Evolutionary conservation across 2,888 invertebrate species (phyloP).

Genomic region (Papilio demoleus): DNA sequence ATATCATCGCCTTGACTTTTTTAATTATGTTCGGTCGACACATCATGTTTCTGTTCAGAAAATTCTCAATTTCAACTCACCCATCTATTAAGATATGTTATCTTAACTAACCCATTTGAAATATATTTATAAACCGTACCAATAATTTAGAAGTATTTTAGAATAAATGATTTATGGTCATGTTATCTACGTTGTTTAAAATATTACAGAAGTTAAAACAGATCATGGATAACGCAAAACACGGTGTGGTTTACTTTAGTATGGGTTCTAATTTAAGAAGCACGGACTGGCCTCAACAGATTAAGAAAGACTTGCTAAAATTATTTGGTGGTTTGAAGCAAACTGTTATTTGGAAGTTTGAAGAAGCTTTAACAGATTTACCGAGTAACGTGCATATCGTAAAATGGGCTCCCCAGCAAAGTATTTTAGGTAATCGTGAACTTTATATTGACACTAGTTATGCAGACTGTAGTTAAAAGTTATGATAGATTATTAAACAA

Average conservation of each 20-base stretch:
- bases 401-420: slow-evolving; percentile 59
- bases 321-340: slow-evolving; percentile 67
- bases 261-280: slow-evolving; percentile 68
- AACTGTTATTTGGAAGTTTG: slow-evolving; percentile 66
- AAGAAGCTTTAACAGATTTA: slow-evolving; percentile 48
- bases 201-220: slow-evolving; percentile 57
- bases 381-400: slow-evolving; percentile 55
- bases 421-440: slow-evolving; percentile 52
- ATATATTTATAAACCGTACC: too few species aligned
- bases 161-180: too few species aligned
- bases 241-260: slow-evolving; percentile 74
- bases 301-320: slow-evolving; percentile 55
- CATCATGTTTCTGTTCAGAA: too few species aligned
- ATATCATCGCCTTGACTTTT: too few species aligned
- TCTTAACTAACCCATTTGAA: too few species aligned
- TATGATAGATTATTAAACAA: too few species aligned
- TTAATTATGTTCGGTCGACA: too few species aligned
- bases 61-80: too few species aligned
- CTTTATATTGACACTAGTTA: neutral
- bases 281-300: slow-evolving; percentile 55
- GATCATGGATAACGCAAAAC: slow-evolving; percentile 61
- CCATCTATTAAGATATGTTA: too few species aligned
- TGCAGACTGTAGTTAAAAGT: too few species aligned
- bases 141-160: too few species aligned
- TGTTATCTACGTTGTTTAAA: neutral